These are phyloP conservation scores for Loripinus fragilis DNA, from an alignment of 2,888 invertebrate species.

Conservation along the genomic window DNA sequence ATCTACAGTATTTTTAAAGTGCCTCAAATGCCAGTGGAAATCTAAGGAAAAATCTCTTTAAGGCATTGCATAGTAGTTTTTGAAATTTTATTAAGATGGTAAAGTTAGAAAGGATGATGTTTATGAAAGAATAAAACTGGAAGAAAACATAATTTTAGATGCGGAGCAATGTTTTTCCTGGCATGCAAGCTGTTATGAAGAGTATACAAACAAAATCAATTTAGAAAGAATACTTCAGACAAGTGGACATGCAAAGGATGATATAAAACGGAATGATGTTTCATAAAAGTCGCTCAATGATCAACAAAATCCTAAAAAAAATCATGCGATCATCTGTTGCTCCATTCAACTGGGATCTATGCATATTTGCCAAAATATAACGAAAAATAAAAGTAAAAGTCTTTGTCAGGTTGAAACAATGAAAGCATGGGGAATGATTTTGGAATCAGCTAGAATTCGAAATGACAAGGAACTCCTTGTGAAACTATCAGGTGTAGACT, in stretches of 20 bases:
- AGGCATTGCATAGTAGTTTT: slow-evolving; percentile 4
- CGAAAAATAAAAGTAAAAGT: neutral
- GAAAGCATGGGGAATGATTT: neutral
- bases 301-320: neutral
- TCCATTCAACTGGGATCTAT: neutral
- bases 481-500: slow-evolving; percentile 6
- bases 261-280: neutral
- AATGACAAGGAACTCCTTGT: slow-evolving; percentile 5
- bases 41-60: slow-evolving; percentile 5
- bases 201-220: neutral
- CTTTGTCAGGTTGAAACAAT: slow-evolving; percentile 11
- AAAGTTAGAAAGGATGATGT: neutral
- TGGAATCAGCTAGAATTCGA: slow-evolving; percentile 5
- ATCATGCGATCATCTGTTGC: slow-evolving; percentile 7
- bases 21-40: neutral
- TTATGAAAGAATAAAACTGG: neutral
- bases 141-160: slow-evolving; percentile 2
- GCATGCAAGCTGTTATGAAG: slow-evolving; percentile 4
- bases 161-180: neutral
- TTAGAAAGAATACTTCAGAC: slow-evolving; percentile 8
- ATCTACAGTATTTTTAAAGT: neutral
- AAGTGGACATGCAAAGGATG: neutral
- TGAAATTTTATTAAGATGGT: neutral
- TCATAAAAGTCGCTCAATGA: neutral
- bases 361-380: slow-evolving; percentile 3